A percentile compares a stretch with the other conserved stretches of the same genome.
Conservation (phyloP, 2,888 invertebrate genomes). For the Scaptomyza reducta region DNA sequence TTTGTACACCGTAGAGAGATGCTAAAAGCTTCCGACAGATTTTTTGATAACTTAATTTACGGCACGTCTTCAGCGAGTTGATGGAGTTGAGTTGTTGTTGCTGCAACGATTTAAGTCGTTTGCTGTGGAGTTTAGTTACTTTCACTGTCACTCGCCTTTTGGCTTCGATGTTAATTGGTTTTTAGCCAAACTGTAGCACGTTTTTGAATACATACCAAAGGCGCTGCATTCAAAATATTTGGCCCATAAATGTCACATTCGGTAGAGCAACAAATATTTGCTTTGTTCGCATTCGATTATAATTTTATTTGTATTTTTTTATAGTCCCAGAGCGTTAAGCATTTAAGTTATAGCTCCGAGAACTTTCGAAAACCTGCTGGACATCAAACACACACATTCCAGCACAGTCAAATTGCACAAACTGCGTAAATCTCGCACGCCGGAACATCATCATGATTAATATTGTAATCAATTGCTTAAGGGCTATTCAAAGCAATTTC, state of each 20-base stretch:
- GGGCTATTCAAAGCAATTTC: constrained; percentile 52
- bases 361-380: constrained; percentile 23
- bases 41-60: constrained; percentile 78
- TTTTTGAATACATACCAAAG: constrained; percentile 25
- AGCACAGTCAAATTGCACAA: constrained; percentile 54
- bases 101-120: constrained; percentile 42
- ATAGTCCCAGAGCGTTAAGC: constrained; percentile 17
- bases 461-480: constrained; percentile 44
- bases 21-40: constrained; percentile 78
- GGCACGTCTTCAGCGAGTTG: constrained; percentile 59
- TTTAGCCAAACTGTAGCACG: constrained; percentile 13
- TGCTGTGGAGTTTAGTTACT: constrained; percentile 46
- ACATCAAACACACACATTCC: constrained; percentile 34
- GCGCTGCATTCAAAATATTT: background rate
- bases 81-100: constrained; percentile 56
- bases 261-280: constrained; percentile 23
- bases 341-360: constrained; percentile 21
- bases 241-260: constrained; percentile 30
- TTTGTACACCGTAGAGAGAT: constrained; percentile 43
- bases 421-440: constrained; percentile 39
- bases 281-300: constrained; percentile 44
- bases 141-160: constrained; percentile 70
- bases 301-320: constrained; percentile 17
- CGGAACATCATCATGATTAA: constrained; percentile 56
- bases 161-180: constrained; percentile 63